phyloP scores from a whole-genome alignment of 1,140 invertebrate genomes.

The Bombyx mandarina region DNA sequence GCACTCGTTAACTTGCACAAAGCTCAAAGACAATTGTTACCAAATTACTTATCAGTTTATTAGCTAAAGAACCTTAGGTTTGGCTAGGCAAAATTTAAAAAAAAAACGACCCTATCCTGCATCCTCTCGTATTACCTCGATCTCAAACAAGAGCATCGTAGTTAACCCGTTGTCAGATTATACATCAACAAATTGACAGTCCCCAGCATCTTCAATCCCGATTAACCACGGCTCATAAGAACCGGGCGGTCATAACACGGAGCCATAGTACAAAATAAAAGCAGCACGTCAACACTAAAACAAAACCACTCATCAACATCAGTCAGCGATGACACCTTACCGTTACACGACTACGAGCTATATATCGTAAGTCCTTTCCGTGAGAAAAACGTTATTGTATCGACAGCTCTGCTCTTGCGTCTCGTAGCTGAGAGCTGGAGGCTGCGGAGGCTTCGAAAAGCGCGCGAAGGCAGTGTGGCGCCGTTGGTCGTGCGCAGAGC shows the following conservation, averaged over 20 bases:
- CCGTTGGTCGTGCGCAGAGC: slow-evolving; percentile 56
- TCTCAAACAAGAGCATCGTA: background rate
- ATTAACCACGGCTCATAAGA: slow-evolving; percentile 51
- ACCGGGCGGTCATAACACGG: slow-evolving; percentile 41
- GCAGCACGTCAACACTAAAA: slow-evolving; percentile 42
- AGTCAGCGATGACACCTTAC: slow-evolving; percentile 35
- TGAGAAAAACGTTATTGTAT: slow-evolving; percentile 38
- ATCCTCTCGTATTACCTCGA: too few relatives aligned
- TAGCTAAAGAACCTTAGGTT: too few relatives aligned
- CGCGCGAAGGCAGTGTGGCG: slow-evolving; percentile 65
- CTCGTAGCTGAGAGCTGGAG: slow-evolving; percentile 38
- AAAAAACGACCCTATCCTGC: too few relatives aligned
- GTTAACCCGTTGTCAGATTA: slow-evolving; percentile 26
- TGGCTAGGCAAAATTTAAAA: too few relatives aligned
- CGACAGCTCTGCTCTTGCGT: slow-evolving; percentile 37
- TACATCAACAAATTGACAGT: slow-evolving; percentile 32
- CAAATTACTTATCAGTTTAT: too few relatives aligned
- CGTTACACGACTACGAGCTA: slow-evolving; percentile 24
- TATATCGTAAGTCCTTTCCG: slow-evolving; percentile 33
- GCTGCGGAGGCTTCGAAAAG: slow-evolving; percentile 63
- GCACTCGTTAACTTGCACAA: too few relatives aligned
- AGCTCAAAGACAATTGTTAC: too few relatives aligned
- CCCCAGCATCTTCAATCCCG: slow-evolving; percentile 27
- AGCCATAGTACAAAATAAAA: slow-evolving; percentile 46
- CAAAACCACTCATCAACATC: slow-evolving; percentile 42